A percentile compares a stretch with the other conserved stretches of the same genome.
Evolutionary conservation across 2,888 invertebrate genomes (phyloP).

Genomic region (Volucella inflata): DNA sequence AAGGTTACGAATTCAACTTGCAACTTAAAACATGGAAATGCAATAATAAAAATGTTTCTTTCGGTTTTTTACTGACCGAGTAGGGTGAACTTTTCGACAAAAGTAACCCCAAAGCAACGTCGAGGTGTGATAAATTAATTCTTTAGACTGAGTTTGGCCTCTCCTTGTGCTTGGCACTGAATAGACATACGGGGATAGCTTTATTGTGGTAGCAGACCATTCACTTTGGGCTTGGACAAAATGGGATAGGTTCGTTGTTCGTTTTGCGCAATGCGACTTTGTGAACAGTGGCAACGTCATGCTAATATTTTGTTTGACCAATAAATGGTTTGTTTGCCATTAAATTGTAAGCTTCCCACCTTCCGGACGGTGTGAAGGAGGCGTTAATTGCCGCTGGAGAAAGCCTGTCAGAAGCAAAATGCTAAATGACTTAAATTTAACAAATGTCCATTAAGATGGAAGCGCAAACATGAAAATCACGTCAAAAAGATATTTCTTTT

Average conservation of each 20-base stretch:
- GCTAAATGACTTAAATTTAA: slow-evolving; percentile 38
- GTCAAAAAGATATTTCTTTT: too few species aligned
- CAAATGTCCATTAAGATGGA: slow-evolving; percentile 11
- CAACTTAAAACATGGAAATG: slow-evolving; percentile 48
- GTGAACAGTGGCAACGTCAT: slow-evolving; percentile 7
- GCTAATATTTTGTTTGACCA: slow-evolving; percentile 54
- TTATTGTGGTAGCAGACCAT: slow-evolving; percentile 15
- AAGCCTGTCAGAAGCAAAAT: slow-evolving; percentile 27
- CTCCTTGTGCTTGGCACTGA: slow-evolving; percentile 49
- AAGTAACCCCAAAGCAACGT: slow-evolving; percentile 4
- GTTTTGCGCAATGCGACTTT: not conserved
- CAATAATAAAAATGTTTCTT: slow-evolving; percentile 10
- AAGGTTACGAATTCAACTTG: slow-evolving; percentile 56
- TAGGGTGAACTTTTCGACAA: slow-evolving; percentile 33
- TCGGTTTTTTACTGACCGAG: not conserved
- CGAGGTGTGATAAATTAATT: slow-evolving; percentile 66
- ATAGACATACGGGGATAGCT: not conserved
- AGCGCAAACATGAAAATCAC: not conserved
- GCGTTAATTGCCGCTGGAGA: slow-evolving; percentile 58
- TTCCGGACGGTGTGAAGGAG: slow-evolving; percentile 24
- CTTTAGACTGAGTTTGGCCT: not conserved
- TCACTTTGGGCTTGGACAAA: slow-evolving; percentile 31
- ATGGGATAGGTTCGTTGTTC: not conserved
- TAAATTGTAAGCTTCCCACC: not conserved
- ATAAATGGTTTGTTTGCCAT: slow-evolving; percentile 38